Evolutionary conservation across 2,113 vertebrate species (phyloP).

Genomic region (Caloenas nicobarica): DNA sequence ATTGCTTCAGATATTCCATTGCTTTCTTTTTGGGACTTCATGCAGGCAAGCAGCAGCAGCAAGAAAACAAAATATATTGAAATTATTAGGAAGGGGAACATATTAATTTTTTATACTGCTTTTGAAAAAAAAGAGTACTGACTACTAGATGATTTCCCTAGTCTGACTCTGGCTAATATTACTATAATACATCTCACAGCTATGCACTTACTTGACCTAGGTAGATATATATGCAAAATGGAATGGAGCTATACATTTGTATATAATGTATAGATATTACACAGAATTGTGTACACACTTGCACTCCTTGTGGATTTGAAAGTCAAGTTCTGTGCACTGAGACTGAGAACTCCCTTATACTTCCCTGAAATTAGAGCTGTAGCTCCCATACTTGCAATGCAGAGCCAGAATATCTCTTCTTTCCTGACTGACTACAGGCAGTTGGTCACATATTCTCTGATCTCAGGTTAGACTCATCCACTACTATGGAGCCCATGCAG

Average conservation of each 20-base stretch:
- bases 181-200: background rate
- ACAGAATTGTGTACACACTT: background rate
- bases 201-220: background rate
- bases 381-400: background rate
- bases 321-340: background rate
- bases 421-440: background rate
- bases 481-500: accelerated
- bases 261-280: background rate
- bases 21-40: background rate
- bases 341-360: background rate
- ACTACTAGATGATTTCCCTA: background rate
- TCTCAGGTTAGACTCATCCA: background rate
- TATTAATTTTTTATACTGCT: background rate
- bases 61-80: background rate
- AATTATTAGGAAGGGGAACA: background rate
- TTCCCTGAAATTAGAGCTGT: background rate
- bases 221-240: background rate
- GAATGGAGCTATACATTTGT: background rate
- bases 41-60: background rate
- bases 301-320: background rate
- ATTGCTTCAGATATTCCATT: background rate
- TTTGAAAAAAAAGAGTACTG: background rate
- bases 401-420: background rate
- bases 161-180: background rate
- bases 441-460: background rate